Conservation (phyloP, 1,140 invertebrate species). For the Holotrichia oblita region DNA sequence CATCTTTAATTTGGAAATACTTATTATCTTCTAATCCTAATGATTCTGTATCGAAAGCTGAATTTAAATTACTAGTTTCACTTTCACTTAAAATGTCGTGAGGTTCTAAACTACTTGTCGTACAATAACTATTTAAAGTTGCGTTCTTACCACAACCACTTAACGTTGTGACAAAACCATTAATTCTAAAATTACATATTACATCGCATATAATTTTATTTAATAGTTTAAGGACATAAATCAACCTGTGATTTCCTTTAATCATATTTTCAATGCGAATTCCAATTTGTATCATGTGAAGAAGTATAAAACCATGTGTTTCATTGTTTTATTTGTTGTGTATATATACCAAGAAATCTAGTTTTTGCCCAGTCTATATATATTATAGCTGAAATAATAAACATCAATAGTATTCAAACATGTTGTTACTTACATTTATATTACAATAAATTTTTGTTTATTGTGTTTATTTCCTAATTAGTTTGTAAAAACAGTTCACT, state of each 20-base stretch:
- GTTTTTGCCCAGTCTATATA: neutral
- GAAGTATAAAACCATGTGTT: conserved; percentile 21
- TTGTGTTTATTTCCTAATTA: conserved; percentile 25
- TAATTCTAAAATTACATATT: neutral
- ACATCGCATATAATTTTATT: neutral
- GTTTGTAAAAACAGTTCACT: conserved; percentile 36
- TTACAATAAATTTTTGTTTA: neutral
- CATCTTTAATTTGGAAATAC: conserved; percentile 38
- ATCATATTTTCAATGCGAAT: conserved; percentile 25
- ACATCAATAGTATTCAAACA: neutral
- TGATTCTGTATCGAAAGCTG: conserved; percentile 20
- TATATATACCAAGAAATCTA: neutral
- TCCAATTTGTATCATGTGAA: conserved; percentile 30
- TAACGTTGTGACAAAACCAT: too few relatives aligned
- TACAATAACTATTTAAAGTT: conserved; percentile 21
- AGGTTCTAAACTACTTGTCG: conserved; percentile 15
- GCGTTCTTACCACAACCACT: conserved; percentile 6
- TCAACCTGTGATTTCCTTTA: conserved; percentile 32
- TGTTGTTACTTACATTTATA: neutral
- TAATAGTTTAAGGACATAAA: neutral
- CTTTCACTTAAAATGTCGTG: conserved; percentile 34
- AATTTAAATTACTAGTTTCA: conserved; percentile 31
- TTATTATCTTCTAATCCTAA: conserved; percentile 32
- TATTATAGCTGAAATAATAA: conserved; percentile 18
- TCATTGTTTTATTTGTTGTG: conserved; percentile 20